Evolutionary conservation across 2,888 invertebrate genomes (phyloP).

Genomic region (Rotaria magnacalcarata): DNA sequence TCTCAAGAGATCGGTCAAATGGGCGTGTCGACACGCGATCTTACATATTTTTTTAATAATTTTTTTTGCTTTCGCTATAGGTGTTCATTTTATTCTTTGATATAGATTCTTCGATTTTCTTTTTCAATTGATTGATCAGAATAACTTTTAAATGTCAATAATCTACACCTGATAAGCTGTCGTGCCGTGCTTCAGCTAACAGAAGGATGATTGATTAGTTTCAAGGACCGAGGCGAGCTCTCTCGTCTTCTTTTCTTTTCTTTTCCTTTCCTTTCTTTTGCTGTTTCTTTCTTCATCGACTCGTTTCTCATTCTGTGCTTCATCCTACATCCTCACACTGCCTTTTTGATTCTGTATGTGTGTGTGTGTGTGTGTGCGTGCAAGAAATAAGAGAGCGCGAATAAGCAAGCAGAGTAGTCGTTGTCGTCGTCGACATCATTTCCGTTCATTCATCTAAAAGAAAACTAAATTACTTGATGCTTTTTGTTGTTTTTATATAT

Average conservation of each 20-base stretch:
- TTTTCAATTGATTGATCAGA: conserved; percentile 18
- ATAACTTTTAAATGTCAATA: conserved; percentile 15
- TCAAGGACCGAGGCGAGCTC: conserved; percentile 7
- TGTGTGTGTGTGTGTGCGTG: not conserved
- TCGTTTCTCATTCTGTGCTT: conserved; percentile 10
- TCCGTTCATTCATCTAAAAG: conserved; percentile 36
- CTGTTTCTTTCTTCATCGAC: conserved; percentile 12
- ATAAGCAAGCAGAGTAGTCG: not conserved
- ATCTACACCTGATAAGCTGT: conserved; percentile 26
- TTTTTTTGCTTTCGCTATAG: not conserved
- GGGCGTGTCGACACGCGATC: not conserved
- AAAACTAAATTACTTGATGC: conserved; percentile 26
- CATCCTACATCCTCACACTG: not conserved
- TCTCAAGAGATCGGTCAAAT: conserved; percentile 12
- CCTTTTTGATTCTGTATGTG: conserved; percentile 26
- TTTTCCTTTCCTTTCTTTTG: not conserved
- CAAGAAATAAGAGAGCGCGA: too few species aligned
- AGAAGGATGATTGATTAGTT: conserved; percentile 26
- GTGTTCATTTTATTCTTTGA: not conserved
- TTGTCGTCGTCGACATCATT: conserved; percentile 5
- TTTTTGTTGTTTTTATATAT: conserved; percentile 1
- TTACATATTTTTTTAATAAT: not conserved
- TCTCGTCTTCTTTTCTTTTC: not conserved
- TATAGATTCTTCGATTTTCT: conserved; percentile 3
- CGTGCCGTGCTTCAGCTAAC: conserved; percentile 4